Evolutionary conservation across 2,797 vertebrate genomes (phyloP).

Genomic region (Coranthus polyacanthus): DNA sequence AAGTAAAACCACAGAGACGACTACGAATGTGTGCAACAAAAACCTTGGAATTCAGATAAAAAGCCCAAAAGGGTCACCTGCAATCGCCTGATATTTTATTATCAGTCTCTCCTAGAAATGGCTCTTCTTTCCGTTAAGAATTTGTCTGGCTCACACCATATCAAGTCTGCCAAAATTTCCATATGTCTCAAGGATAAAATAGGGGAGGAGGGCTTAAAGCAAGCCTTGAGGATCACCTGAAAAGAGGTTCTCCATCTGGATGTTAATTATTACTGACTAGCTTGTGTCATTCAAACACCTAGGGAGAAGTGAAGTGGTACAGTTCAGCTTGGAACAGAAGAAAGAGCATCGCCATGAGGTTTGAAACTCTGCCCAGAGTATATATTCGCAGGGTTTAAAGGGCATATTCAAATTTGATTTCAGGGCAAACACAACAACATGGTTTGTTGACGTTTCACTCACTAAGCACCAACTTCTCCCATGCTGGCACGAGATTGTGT

Average conservation of each 20-base stretch:
- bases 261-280: slow-evolving; percentile 49
- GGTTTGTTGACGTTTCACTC: slow-evolving; percentile 58
- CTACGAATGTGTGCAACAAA: slow-evolving; percentile 6
- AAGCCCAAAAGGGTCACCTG: slow-evolving; percentile 7
- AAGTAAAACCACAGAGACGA: slow-evolving; percentile 7
- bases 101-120: slow-evolving; percentile 4
- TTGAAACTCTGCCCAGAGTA: slow-evolving; percentile 33
- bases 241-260: slow-evolving; percentile 56
- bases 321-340: slow-evolving; percentile 8
- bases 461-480: slow-evolving; percentile 34
- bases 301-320: slow-evolving; percentile 14
- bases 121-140: slow-evolving; percentile 1
- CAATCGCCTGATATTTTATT: slow-evolving; percentile 19
- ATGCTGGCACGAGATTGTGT: slow-evolving; percentile 4
- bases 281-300: slow-evolving; percentile 47
- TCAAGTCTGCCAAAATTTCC: slow-evolving; percentile 40
- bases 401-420: slow-evolving; percentile 54
- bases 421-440: slow-evolving; percentile 26
- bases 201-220: slow-evolving; percentile 6
- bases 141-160: slow-evolving; percentile 7
- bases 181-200: slow-evolving; percentile 44
- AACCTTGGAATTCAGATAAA: background rate
- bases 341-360: slow-evolving; percentile 20
- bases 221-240: slow-evolving; percentile 36
- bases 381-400: slow-evolving; percentile 43